Percentiles rank a stretch among this genome's conserved stretches.
Evolutionary conservation across 2,797 vertebrate species (phyloP).

Genomic region (Fistularia commersonii): DNA sequence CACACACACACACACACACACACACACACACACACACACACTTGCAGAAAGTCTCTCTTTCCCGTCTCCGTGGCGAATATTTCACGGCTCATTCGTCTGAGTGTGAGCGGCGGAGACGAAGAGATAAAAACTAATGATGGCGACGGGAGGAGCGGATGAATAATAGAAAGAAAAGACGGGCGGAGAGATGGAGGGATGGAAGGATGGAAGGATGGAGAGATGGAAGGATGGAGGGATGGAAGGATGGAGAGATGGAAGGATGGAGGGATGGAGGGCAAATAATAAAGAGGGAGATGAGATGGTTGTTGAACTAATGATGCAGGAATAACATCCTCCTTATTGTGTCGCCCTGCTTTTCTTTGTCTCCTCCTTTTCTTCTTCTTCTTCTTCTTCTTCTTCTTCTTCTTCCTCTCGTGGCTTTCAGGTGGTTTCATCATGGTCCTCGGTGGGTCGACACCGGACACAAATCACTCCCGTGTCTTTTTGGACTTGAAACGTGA

Average conservation of each 20-base stretch:
- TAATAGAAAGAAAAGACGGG: conserved; percentile 57
- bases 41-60: conserved; percentile 17
- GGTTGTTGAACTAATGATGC: conserved; percentile 58
- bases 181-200: too few relatives aligned
- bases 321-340: conserved; percentile 53
- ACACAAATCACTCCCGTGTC: not conserved
- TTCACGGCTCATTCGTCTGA: conserved; percentile 67
- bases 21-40: conserved; percentile 12
- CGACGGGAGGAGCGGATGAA: conserved; percentile 48
- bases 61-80: conserved; percentile 54
- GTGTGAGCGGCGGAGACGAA: conserved; percentile 47
- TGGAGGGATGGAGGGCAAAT: too few relatives aligned
- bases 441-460: conserved; percentile 26
- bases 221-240: too few relatives aligned
- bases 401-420: conserved; percentile 48
- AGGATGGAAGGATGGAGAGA: too few relatives aligned
- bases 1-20: conserved; percentile 12
- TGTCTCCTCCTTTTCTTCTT: conserved; percentile 23
- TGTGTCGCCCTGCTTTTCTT: conserved; percentile 34
- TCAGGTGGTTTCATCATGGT: conserved; percentile 68
- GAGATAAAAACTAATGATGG: conserved; percentile 64
- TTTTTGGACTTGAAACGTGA: too few relatives aligned
- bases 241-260: too few relatives aligned
- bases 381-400: too few relatives aligned
- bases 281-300: conserved; percentile 48